phyloP scores from a whole-genome alignment of 2,888 invertebrate species.

The Pelosia muscerda region DNA sequence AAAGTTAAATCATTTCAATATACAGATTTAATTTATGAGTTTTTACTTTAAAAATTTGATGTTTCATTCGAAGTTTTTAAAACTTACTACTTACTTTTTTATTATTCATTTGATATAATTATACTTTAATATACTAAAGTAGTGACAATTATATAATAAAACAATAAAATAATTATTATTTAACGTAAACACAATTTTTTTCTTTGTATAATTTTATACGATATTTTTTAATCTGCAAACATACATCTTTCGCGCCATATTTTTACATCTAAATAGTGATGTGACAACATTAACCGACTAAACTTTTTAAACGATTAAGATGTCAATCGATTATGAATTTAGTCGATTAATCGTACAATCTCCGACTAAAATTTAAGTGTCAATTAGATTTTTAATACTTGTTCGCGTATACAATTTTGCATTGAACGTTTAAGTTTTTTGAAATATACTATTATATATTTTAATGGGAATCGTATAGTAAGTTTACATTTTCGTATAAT shows the following conservation, averaged over 20 bases:
- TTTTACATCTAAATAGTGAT: constrained; percentile 52
- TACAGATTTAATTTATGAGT: no score
- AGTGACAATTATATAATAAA: constrained; percentile 30
- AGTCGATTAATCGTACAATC: constrained; percentile 40
- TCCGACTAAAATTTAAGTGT: constrained; percentile 49
- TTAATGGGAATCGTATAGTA: constrained; percentile 69
- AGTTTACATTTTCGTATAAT: constrained; percentile 70
- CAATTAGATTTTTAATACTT: constrained; percentile 54
- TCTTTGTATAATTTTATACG: constrained; percentile 30
- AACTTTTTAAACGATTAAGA: constrained; percentile 10
- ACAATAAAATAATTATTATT: constrained; percentile 13
- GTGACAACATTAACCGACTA: constrained; percentile 42
- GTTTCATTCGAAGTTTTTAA: no score
- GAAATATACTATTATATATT: constrained; percentile 68
- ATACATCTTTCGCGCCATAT: constrained; percentile 29
- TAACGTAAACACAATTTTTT: not conserved
- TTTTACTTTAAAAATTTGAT: no score
- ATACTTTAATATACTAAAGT: constrained; percentile 11
- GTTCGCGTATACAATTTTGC: constrained; percentile 79
- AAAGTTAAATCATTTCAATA: no score
- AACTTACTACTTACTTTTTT: no score
- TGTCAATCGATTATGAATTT: constrained; percentile 24
- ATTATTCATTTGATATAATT: no score
- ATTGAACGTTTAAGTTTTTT: constrained; percentile 62
- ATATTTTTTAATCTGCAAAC: constrained; percentile 51